Base-by-base conservation (phyloP, 2,113 vertebrate genomes). In the Mystacornis crossleyi region DNA sequence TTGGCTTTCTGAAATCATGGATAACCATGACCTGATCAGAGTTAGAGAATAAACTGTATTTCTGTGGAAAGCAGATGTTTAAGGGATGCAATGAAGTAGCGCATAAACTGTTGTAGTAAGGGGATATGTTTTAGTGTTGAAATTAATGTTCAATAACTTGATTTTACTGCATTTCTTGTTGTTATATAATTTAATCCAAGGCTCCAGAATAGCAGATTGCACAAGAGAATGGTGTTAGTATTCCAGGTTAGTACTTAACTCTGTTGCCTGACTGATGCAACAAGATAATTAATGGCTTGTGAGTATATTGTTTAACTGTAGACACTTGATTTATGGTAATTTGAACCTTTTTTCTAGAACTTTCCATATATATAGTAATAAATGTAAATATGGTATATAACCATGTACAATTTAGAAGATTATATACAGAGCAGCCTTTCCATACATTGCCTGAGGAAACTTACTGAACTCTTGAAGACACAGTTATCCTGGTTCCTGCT, bases 301-400 rank as follows among this genome's bases (percentile, higher is more conserved):
- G 93, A 94, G 51, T 66, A 12, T 38, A 43, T 62, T 72, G 79
- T 92, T 75, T n/a, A 79, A 75, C 62, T 91, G 71, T 57, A 90
- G 85, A 28, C 81, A 82, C 57, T 78, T 90, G 3, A 5, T 85
- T 96, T 96, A 73, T 71, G 80, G 69, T 75, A 15, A 92, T 92
- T 85, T 75, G 53, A 95, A 73, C 26, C 53, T 64, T 87, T 91
- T 86, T 94, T 50, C 77, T 89, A 90, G 43, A 67, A 38, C 21
- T 87, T 74, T 86, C 66, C 60, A 18, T 85, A 92, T 93, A 75
- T 80, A 80, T 67, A 97, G 67, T 86, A 95, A 89, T 50, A 86
- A 92, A 83, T 97, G 89, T 98, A 97, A 97, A 96, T 96, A 97
- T 19, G 31, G 78, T 79, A 91, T 88, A 79, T 75, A 95, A 84